Percentiles rank a stretch among this genome's conserved stretches.
Evolutionary conservation across 1,140 invertebrate species (phyloP).

Genomic region (Linepithema humile): DNA sequence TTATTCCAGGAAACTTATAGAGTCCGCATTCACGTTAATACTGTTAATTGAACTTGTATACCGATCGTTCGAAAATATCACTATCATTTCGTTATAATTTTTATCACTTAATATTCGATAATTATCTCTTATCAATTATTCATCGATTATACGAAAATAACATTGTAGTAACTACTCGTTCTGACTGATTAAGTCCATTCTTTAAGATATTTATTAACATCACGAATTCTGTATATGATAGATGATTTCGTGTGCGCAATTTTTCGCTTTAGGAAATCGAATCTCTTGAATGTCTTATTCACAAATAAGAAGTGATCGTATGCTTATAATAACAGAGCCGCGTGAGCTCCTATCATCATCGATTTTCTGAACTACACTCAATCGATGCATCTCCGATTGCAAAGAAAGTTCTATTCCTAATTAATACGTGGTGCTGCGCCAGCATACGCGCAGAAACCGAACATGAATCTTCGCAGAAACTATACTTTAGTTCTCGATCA

Average conservation of each 20-base stretch:
- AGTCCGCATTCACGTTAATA: neutral
- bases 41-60: neutral
- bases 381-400: neutral
- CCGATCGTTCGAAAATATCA: neutral
- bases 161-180: neutral
- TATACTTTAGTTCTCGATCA: neutral
- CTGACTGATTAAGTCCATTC: neutral
- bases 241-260: neutral
- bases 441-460: neutral
- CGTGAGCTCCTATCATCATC: conserved; percentile 30
- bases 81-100: neutral
- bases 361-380: conserved; percentile 22
- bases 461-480: neutral
- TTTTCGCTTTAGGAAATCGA: neutral
- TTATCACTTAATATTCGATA: neutral
- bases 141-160: neutral
- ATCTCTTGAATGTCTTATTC: neutral
- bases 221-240: neutral
- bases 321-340: conserved; percentile 28
- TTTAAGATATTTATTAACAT: conserved; percentile 18
- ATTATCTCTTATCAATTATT: conserved; percentile 26
- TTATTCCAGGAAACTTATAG: neutral
- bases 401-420: neutral
- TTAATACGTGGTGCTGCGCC: neutral
- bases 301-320: neutral